These are phyloP conservation scores for Tupaia chinensis DNA, from an alignment of 2,113 vertebrate genomes.

Conservation along the genomic window DNA sequence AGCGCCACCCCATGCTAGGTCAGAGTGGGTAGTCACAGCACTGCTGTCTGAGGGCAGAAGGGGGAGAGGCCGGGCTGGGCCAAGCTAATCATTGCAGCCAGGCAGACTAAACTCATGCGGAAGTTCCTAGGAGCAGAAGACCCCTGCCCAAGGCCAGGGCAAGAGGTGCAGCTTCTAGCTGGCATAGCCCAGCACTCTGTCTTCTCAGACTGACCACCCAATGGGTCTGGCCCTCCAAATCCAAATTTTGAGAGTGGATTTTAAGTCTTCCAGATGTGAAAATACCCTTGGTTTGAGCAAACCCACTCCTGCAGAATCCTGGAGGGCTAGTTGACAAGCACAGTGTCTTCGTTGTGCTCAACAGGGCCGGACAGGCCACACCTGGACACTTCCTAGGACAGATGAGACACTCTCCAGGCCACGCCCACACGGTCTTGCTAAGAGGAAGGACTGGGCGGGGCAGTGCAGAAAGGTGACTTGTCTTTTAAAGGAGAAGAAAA, in stretches of 20 bases:
- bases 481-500: not conserved
- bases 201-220: not conserved
- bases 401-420: accelerated
- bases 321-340: accelerated
- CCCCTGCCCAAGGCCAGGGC: not conserved
- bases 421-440: accelerated
- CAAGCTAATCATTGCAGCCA: accelerated
- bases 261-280: not conserved
- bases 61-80: accelerated
- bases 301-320: not conserved
- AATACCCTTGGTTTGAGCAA: not conserved
- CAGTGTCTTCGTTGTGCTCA: too few species aligned
- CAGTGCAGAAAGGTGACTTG: not conserved
- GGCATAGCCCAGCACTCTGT: too few species aligned
- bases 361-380: not conserved
- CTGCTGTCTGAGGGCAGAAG: accelerated
- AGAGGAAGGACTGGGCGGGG: not conserved
- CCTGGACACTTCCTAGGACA: accelerated
- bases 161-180: too few species aligned
- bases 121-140: not conserved
- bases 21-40: accelerated
- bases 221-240: not conserved
- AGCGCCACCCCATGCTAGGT: accelerated
- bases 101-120: accelerated
- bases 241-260: not conserved